Evolutionary conservation across 2,797 vertebrate genomes (phyloP).

Genomic region (Crenuchus spilurus): DNA sequence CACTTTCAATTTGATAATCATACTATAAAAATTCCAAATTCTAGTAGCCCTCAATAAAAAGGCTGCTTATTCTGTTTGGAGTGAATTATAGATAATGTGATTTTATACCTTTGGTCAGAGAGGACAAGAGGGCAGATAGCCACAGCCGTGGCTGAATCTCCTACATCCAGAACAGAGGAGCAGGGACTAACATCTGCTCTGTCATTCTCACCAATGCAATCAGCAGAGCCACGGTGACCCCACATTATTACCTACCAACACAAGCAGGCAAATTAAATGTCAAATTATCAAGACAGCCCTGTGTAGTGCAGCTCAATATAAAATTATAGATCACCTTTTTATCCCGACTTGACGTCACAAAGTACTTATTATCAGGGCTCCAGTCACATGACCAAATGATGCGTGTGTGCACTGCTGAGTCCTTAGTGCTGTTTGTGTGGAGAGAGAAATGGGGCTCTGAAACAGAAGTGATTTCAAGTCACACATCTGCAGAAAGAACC

Average conservation of each 20-base stretch:
- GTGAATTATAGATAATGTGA: not conserved
- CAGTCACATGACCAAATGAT: constrained; percentile 99
- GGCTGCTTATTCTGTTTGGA: not conserved
- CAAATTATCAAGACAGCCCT: not conserved
- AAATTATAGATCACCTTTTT: constrained; percentile 84
- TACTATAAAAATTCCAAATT: too few species aligned
- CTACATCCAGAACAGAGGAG: constrained; percentile 87
- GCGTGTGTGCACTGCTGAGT: constrained; percentile 85
- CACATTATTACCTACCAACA: constrained; percentile 87
- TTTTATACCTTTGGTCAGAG: constrained; percentile 78
- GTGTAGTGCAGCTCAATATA: not conserved
- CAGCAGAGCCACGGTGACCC: constrained; percentile 76
- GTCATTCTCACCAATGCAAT: constrained; percentile 53
- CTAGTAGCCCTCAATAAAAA: not conserved
- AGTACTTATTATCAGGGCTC: constrained; percentile 91
- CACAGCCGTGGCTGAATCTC: constrained; percentile 89
- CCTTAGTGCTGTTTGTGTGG: constrained; percentile 83
- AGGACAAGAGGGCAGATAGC: constrained; percentile 78
- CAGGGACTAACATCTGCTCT: constrained; percentile 74
- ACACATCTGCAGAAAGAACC: too few species aligned
- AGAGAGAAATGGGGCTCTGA: constrained; percentile 86
- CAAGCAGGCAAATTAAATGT: constrained; percentile 32
- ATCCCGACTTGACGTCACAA: constrained; percentile 93
- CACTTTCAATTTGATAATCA: too few species aligned
- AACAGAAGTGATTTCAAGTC: constrained; percentile 16